Evolutionary conservation across 2,113 vertebrate species (phyloP).

Genomic region (Eupsittula cactorum): DNA sequence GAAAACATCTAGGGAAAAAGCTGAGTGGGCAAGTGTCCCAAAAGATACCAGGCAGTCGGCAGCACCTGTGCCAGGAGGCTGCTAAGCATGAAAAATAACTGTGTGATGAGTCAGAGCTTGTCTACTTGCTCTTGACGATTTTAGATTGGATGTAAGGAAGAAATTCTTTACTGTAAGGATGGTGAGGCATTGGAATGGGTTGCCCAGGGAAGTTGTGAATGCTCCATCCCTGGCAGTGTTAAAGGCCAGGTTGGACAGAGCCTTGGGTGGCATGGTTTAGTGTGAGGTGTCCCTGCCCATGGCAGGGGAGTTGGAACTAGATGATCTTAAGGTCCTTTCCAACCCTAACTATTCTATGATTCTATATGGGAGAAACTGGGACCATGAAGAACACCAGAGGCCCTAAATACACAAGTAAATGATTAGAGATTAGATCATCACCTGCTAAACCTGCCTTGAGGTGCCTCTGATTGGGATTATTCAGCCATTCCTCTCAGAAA

Average conservation of each 20-base stretch:
- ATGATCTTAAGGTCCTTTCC: too few relatives aligned
- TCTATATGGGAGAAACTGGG: background rate
- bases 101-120: background rate
- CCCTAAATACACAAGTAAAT: background rate
- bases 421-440: background rate
- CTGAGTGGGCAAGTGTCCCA: background rate
- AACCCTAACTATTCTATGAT: too few relatives aligned
- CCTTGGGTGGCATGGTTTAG: too few relatives aligned
- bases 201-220: too few relatives aligned
- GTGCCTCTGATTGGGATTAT: background rate
- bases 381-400: background rate
- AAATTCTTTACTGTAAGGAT: too few relatives aligned
- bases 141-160: too few relatives aligned
- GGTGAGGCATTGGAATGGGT: too few relatives aligned
- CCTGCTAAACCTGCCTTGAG: background rate
- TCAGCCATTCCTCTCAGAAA: background rate
- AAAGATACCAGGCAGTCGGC: background rate
- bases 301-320: too few relatives aligned
- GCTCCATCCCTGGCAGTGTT: too few relatives aligned
- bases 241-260: too few relatives aligned
- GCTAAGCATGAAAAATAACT: background rate
- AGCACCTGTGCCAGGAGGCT: background rate
- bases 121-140: background rate
- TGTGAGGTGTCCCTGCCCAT: too few relatives aligned
- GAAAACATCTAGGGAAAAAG: constrained; percentile 14